Conservation (phyloP, 2,113 vertebrate genomes). For the Sylvilagus bachmani region DNA sequence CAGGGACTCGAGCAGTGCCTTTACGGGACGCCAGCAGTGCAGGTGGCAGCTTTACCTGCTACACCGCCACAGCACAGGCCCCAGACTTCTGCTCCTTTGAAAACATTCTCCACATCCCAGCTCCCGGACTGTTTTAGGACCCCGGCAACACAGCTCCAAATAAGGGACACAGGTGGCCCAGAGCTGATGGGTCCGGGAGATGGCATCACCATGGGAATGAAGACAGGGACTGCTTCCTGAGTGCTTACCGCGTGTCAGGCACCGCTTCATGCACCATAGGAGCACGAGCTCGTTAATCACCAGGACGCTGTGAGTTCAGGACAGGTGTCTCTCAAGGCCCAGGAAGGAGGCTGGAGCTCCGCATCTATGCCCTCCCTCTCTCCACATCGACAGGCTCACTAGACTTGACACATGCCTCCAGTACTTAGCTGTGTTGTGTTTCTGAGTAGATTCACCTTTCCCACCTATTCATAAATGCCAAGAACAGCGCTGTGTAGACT, state of each 20-base stretch:
- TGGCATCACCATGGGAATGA: neutral
- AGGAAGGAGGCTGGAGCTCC: neutral
- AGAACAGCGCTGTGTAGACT: neutral
- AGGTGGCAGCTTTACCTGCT: too few species aligned
- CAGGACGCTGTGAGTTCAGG: too few species aligned
- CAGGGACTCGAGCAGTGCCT: too few species aligned
- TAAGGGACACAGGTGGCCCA: neutral
- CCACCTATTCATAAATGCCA: neutral
- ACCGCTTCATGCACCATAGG: neutral
- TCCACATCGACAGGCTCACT: neutral
- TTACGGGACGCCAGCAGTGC: too few species aligned
- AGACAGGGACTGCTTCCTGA: neutral
- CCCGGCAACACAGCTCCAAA: neutral
- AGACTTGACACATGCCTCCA: neutral
- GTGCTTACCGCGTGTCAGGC: neutral
- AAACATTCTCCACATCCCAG: neutral
- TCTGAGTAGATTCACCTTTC: neutral
- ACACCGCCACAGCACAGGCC: too few species aligned
- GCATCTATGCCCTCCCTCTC: neutral
- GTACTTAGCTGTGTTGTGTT: neutral
- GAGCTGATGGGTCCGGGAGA: neutral
- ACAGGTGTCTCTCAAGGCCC: neutral
- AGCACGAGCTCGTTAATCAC: neutral
- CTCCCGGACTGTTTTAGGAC: neutral
- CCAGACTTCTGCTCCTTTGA: neutral